A percentile compares a stretch with the other conserved stretches of the same genome.
phyloP scores from a whole-genome alignment of 2,888 invertebrate species.

The Drosophila tripunctata region DNA sequence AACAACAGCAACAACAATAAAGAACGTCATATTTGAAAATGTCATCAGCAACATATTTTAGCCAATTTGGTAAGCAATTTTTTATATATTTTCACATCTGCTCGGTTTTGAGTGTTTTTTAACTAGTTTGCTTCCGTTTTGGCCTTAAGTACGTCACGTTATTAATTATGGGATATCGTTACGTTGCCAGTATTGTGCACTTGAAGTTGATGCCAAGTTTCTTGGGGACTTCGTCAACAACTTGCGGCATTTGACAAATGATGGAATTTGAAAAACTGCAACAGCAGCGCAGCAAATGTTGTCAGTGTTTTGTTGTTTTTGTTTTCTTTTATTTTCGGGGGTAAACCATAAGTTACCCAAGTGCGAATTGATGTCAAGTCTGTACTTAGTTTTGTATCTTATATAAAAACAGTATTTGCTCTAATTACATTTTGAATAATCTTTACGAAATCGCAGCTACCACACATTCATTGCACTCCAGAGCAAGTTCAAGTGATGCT shows the following conservation, averaged over 20 bases:
- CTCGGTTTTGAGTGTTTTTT: conserved; percentile 17
- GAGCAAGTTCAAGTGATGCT: conserved; percentile 51
- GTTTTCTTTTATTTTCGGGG: background rate
- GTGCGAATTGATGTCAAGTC: conserved; percentile 53
- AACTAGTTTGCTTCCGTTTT: conserved; percentile 59
- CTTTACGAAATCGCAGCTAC: conserved; percentile 75
- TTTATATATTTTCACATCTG: conserved; percentile 9
- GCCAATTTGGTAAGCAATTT: conserved; percentile 8
- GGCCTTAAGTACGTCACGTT: conserved; percentile 54
- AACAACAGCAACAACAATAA: conserved; percentile 28
- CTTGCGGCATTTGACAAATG: conserved; percentile 46
- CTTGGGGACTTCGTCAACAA: conserved; percentile 39
- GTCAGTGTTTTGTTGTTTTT: no score
- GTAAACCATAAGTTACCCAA: conserved; percentile 51
- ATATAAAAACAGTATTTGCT: conserved; percentile 52
- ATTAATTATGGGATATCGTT: conserved; percentile 53
- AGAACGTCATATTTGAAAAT: conserved; percentile 40
- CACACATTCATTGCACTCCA: conserved; percentile 65
- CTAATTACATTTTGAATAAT: conserved; percentile 70
- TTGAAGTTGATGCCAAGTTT: conserved; percentile 35
- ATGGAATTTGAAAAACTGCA: conserved; percentile 42
- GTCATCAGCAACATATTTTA: conserved; percentile 60
- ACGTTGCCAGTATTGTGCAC: conserved; percentile 23
- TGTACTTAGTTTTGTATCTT: conserved; percentile 30
- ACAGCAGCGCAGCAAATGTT: conserved; percentile 25